Evolutionary conservation across 2,797 vertebrate genomes (phyloP), one percentile per base, ranked within the genome.

Genomic region (Cirrhinus molitorella): DNA sequence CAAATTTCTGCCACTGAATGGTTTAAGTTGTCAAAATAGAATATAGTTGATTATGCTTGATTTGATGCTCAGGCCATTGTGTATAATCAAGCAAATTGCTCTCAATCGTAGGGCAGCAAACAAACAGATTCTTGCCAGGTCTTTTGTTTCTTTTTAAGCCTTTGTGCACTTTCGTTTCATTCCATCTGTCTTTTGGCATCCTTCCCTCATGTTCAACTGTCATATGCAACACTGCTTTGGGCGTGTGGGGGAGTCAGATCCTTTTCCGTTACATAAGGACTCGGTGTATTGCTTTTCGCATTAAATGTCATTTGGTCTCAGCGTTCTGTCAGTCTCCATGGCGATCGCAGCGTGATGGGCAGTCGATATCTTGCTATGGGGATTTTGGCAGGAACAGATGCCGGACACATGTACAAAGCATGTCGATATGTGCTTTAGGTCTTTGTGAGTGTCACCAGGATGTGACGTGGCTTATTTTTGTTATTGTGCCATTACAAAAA

Each of bases 251-350:
- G 66, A 78, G 53, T 83, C 45, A 21, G 66, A 78, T 78, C 17
- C 43, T 53, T 81, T 61, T 23, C 47, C 11, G 40, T 83, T 85
- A 59, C 84, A 81, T 83, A 70, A 63, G 55, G 74, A 68, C 59
- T 61, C 43, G 0, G 65, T 51, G 82, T 83, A 78, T 71, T 83
- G 70, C 55, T 83, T 88, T 87, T 84, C 34, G 17, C 51, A 80
- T 86, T 88, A 85, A 81, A 89, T 85, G 79, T 81, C 51, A 83
- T 83, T 84, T 43, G 80, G 87, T 71, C 25, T 78, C 83, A 81
- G 83, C 65, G 63, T 89, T 88, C 76, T 73, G 83, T 87, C 84
- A 74, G 79, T 86, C 80, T 85, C 85, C 83, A 86, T 87, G 84
- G 86, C 59, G 84, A 88, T 83, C 74, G 23, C 47, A 77, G 40